Percentiles rank a stretch among this genome's conserved stretches.
phyloP scores from a whole-genome alignment of 2,113 vertebrate species.

The Rhinoptilus africanus region DNA sequence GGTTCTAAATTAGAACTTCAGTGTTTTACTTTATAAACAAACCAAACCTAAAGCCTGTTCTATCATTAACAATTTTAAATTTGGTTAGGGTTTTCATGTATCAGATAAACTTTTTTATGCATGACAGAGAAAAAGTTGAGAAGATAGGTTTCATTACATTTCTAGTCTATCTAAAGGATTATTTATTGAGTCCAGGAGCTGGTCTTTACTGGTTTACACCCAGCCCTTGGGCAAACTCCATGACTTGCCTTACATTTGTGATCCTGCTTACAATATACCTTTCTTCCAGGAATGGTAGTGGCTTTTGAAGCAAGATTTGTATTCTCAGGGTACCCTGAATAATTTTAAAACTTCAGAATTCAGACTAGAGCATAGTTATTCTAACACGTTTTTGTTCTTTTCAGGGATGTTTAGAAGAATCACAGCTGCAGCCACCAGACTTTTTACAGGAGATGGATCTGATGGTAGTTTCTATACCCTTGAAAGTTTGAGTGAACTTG shows the following conservation, averaged over 20 bases:
- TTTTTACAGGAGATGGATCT: constrained; percentile 82
- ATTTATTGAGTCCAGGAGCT: neutral
- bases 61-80: neutral
- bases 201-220: neutral
- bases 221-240: neutral
- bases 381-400: neutral
- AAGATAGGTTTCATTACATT: neutral
- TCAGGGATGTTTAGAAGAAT: constrained; percentile 95
- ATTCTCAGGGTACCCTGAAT: neutral
- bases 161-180: neutral
- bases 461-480: constrained; percentile 84
- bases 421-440: constrained; percentile 88
- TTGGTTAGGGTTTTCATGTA: neutral
- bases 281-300: neutral
- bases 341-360: neutral
- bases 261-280: neutral
- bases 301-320: neutral
- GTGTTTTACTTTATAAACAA: neutral
- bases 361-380: neutral
- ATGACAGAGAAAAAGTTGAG: neutral
- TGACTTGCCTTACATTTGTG: neutral
- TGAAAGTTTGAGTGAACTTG: constrained; percentile 83
- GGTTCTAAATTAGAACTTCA: neutral
- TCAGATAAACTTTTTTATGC: neutral
- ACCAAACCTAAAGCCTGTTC: neutral